Percentiles rank a stretch among this genome's conserved stretches.
These are phyloP conservation scores for Gallinago solitaria DNA, from an alignment of 2,797 vertebrate genomes.

Conservation along the genomic window DNA sequence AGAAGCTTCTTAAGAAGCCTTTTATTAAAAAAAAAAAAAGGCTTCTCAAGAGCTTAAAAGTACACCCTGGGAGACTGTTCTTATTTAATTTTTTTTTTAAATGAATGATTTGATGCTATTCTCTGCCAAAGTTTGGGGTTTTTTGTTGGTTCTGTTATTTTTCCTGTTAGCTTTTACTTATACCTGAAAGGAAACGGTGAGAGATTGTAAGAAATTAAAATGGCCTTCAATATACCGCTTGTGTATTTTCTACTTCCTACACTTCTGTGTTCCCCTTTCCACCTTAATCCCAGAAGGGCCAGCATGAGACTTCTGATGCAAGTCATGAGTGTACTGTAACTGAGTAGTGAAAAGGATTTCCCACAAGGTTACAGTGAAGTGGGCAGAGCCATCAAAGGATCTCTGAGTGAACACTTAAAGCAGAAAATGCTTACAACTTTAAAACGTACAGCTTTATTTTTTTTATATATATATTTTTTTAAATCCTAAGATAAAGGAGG, in stretches of 20 bases:
- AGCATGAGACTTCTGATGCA: constrained; percentile 50
- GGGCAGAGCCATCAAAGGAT: not conserved
- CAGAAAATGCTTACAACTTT: constrained; percentile 44
- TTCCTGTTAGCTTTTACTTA: constrained; percentile 7
- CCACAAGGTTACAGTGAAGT: not conserved
- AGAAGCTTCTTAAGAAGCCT: not conserved
- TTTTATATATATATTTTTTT: constrained; percentile 71
- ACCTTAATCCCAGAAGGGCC: constrained; percentile 35
- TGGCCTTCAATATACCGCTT: constrained; percentile 3
- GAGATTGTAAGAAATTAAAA: constrained; percentile 29
- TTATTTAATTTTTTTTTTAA: constrained; percentile 24
- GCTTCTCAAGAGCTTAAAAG: not conserved
- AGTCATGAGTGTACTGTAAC: constrained; percentile 34
- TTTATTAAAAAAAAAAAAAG: not conserved
- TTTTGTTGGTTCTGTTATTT: not conserved
- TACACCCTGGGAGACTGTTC: constrained; percentile 26
- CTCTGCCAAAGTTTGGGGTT: constrained; percentile 13
- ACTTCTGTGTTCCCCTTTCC: not conserved
- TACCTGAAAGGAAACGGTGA: not conserved
- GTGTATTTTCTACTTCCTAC: not conserved
- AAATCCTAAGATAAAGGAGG: constrained; percentile 64
- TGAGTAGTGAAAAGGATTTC: not conserved
- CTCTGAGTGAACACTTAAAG: constrained; percentile 7
- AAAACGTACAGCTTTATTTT: constrained; percentile 69
- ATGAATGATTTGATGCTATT: not conserved